phyloP scores from a whole-genome alignment of 1,140 invertebrate species.

The Drosophila kurseongensis region DNA sequence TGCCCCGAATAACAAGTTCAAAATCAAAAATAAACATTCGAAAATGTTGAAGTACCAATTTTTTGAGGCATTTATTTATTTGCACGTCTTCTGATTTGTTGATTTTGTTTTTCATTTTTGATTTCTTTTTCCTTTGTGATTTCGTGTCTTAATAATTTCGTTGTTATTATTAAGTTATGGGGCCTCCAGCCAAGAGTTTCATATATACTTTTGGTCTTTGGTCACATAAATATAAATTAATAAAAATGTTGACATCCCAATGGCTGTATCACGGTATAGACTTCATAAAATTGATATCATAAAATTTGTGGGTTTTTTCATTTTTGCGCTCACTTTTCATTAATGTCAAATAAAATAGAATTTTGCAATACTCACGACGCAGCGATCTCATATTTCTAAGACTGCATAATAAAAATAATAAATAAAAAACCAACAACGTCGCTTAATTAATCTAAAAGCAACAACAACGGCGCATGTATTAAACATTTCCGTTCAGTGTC shows the following conservation, averaged over 20 bases:
- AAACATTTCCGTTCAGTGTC: slow-evolving; percentile 85
- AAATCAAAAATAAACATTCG: slow-evolving; percentile 66
- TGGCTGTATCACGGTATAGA: slow-evolving; percentile 45
- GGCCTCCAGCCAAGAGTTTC: slow-evolving; percentile 40
- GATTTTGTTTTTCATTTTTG: slow-evolving; percentile 30
- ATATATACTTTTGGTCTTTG: slow-evolving; percentile 12
- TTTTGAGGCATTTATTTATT: slow-evolving; percentile 43
- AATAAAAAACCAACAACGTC: slow-evolving; percentile 36
- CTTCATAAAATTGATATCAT: slow-evolving; percentile 41
- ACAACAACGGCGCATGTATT: slow-evolving; percentile 77
- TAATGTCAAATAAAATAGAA: slow-evolving; percentile 70
- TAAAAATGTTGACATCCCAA: slow-evolving; percentile 52
- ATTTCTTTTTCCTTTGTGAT: slow-evolving; percentile 17
- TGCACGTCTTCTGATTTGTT: slow-evolving; percentile 30
- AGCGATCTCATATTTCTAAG: slow-evolving; percentile 49
- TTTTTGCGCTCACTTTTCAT: slow-evolving; percentile 46
- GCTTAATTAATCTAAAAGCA: slow-evolving; percentile 74
- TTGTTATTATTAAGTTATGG: slow-evolving; percentile 64
- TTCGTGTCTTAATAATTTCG: slow-evolving; percentile 39
- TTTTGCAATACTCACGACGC: slow-evolving; percentile 18
- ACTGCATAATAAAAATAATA: slow-evolving; percentile 58
- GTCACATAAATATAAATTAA: slow-evolving; percentile 53
- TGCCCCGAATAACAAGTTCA: slow-evolving; percentile 54
- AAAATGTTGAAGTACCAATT: slow-evolving; percentile 69
- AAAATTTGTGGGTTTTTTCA: slow-evolving; percentile 33